phyloP scores from a whole-genome alignment of 92 coral and sea anemone genomes.

The Phymanthus crucifer region DNA sequence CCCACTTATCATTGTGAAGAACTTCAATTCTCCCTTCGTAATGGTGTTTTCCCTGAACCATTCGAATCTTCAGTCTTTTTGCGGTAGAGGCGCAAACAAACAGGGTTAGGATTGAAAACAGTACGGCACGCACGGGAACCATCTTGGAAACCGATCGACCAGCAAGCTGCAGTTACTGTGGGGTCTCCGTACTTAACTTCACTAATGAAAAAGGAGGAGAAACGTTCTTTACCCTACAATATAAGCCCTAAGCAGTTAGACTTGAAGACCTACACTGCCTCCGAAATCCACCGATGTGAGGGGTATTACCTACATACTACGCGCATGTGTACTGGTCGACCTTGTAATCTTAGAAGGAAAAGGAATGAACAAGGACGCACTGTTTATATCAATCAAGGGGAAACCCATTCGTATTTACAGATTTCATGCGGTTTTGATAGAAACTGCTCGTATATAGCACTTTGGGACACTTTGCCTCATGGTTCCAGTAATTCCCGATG shows the following conservation, averaged over 20 bases:
- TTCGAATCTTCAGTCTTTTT: constrained; percentile 47
- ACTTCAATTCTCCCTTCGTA: constrained; percentile 86
- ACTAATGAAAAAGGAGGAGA: background rate
- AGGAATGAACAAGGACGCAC: background rate
- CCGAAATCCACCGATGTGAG: background rate
- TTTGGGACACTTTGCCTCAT: no score
- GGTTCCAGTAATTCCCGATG: no score
- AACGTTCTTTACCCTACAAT: constrained; percentile 1
- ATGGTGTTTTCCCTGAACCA: constrained; percentile 73
- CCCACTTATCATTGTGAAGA: constrained; percentile 69
- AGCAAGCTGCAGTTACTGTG: constrained; percentile 24
- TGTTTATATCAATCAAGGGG: background rate
- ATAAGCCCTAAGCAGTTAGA: background rate
- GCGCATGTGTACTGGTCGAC: background rate
- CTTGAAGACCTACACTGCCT: background rate
- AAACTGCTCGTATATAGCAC: no score
- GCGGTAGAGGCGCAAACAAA: background rate
- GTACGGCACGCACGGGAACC: constrained; percentile 16
- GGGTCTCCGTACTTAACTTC: constrained; percentile 13
- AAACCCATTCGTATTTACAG: background rate
- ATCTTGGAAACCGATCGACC: background rate
- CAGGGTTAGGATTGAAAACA: background rate
- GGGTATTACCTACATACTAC: background rate
- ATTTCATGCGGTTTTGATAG: no score
- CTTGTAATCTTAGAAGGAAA: background rate